Base-by-base conservation (phyloP, 2,888 invertebrate genomes). In the Himalopsyche kuldschensis region DNA sequence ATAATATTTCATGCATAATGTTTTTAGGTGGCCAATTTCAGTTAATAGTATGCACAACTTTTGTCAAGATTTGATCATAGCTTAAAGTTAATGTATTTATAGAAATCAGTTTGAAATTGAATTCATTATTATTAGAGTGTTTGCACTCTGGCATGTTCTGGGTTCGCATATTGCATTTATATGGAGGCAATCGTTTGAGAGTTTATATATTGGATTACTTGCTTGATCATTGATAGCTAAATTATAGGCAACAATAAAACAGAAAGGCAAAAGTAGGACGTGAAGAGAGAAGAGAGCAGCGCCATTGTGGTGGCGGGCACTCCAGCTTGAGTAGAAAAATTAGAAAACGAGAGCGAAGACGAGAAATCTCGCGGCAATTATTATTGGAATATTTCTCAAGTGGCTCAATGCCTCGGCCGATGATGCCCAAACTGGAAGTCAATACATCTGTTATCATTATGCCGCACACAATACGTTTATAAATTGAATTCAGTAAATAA, bases 321-420 rank as follows among this genome's bases (percentile, higher is more conserved):
- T 46, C 6, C 78, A 5, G 20, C 78, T 46, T 69, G 47, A 47
- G 78, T 78, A 30, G 47, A 69, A 69, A 69, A 69, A 69, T 69
- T 46, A 47, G 78, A 78, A 78, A 78, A 78, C 47, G 78, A 78
- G 47, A 78, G 78, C 78, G 47, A 30, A 46, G n/a, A 47, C 46
- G 41, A 78, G 78, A 78, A 78, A 78, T 78, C 78, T 78, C 20
- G 24, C 41, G 30, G 46, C 48, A 47, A 47, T 78, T 47, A 78
- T 47, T 47, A 46, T 41, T 47, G 35, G 30, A 76, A 24, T 35
- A 76, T 30, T 69, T 69, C 30, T 69, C 69, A 69, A 69, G 69
- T 69, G 30, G 69, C 69, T 69, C 69, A 69, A 69, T 69, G 69
- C 69, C 69, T 69, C 69, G 69, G 4, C 69, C 69, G 69, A 69